Conservation (phyloP, 2,113 vertebrate genomes). For the Nibea albiflora region DNA sequence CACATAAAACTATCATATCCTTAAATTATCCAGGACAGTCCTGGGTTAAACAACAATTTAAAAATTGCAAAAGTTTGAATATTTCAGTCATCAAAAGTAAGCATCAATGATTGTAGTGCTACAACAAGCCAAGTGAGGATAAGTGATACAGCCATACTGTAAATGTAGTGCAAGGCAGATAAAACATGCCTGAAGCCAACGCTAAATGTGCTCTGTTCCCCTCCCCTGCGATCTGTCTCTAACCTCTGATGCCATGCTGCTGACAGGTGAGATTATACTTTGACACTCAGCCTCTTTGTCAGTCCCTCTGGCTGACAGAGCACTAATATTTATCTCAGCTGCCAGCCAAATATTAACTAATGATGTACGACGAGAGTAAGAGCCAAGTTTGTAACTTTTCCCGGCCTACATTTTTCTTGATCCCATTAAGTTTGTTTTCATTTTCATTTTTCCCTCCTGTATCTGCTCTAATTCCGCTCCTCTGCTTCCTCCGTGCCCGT, state of each 20-base stretch:
- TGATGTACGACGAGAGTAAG: conserved; percentile 38
- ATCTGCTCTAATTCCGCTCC: not conserved
- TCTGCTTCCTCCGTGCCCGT: not conserved
- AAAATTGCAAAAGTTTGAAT: not conserved
- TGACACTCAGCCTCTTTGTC: conserved; percentile 18
- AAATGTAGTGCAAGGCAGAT: not conserved
- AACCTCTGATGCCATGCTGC: not conserved
- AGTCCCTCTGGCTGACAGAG: conserved; percentile 14
- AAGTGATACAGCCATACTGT: not conserved
- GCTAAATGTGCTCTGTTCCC: not conserved
- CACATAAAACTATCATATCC: not conserved
- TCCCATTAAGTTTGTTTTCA: conserved; percentile 17
- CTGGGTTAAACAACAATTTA: not conserved
- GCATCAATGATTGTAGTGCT: not conserved
- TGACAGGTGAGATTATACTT: conserved; percentile 40
- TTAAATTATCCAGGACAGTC: not conserved
- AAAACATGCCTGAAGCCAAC: not conserved
- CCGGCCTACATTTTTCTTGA: not conserved
- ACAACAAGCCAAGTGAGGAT: not conserved
- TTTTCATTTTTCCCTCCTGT: not conserved
- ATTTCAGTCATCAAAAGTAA: not conserved
- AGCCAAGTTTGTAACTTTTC: conserved; percentile 25
- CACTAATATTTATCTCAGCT: conserved; percentile 31
- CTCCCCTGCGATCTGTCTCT: not conserved
- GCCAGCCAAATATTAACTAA: conserved; percentile 25